Evolutionary conservation across 2,888 invertebrate species (phyloP), one percentile per base, ranked within the genome.

Genomic region (Leptopterna dolabrata): DNA sequence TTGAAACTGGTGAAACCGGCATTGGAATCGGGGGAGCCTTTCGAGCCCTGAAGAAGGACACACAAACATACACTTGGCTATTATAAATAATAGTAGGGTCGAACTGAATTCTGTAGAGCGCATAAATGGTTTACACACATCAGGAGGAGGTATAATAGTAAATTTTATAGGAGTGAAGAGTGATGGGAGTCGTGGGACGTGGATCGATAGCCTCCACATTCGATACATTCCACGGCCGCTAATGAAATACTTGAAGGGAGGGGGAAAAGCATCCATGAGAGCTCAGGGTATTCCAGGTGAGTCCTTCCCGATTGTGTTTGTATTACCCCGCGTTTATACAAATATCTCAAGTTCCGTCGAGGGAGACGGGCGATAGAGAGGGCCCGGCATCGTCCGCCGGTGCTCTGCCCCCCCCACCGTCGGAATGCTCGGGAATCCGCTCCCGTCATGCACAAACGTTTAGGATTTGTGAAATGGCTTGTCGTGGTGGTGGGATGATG

Each of bases 311-410:
- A 83, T 83, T 83, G 70, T 83, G 83, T 83, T 83, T 83, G 47
- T 83, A 83, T 83, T 70, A 83, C 70, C 70, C 55, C n/a, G 19
- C 63, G 83, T 83, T 83, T 83, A 83, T 70, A 83, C 83, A 83
- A 83, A 83, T 83, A 83, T 83, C 83, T 83, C 83, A 70, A 83
- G 83, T 83, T 83, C 83, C 83, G 81, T 81, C 30, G 30, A 30
- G 81, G 29, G 81, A 43, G 41, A 41, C 16, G 43, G 45, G 36
- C n/a, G 30, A 81, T 81, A 30, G 24, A 45, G 27, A 47, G 81
- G 47, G n/a, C 27, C 78, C 3, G n/a, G 41, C 30, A 47, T 30
- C 51, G 55, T n/a, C 51, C 30, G 30, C 81, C 1, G 43, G 36
- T n/a, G 36, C 11, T 0, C 51, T 19, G 81, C 41, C 47, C 19